Evolutionary conservation across 2,888 invertebrate species (phyloP).

Genomic region (Micoletzkya japonica): DNA sequence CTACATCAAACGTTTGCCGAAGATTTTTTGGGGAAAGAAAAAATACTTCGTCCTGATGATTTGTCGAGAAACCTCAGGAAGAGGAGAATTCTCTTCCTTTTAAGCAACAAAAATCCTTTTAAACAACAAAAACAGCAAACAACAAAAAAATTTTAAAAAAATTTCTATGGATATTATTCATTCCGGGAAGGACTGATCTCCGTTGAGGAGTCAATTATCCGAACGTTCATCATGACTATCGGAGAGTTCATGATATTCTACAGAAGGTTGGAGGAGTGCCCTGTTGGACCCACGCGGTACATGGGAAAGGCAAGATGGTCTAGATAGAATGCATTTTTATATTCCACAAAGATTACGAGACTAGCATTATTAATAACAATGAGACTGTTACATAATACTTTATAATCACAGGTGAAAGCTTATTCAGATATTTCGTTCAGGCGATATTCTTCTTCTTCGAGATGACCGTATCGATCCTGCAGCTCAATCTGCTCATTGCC

Average conservation of each 20-base stretch:
- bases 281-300: not conserved
- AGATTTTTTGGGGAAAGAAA: too few relatives aligned
- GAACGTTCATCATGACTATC: conserved; percentile 96
- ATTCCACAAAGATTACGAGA: not conserved
- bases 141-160: too few relatives aligned
- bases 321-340: not conserved
- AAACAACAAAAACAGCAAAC: too few relatives aligned
- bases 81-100: too few relatives aligned
- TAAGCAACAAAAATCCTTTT: too few relatives aligned
- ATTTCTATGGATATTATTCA: too few relatives aligned
- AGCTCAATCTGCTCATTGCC: conserved; percentile 96
- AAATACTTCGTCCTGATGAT: too few relatives aligned
- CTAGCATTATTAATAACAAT: not conserved
- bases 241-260: conserved; percentile 90
- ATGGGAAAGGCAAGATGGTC: conserved; percentile 1
- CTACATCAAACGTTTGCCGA: too few relatives aligned
- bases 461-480: conserved; percentile 88
- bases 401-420: not conserved
- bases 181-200: too few relatives aligned
- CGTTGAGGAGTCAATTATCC: conserved; percentile 83
- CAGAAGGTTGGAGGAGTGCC: conserved; percentile 77
- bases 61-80: too few relatives aligned
- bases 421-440: conserved; percentile 45
- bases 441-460: conserved; percentile 89
- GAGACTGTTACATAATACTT: too few relatives aligned